Percentiles rank a stretch among this genome's conserved stretches.
Evolutionary conservation across 2,113 vertebrate genomes (phyloP).

Genomic region (Myiopsitta monachus): DNA sequence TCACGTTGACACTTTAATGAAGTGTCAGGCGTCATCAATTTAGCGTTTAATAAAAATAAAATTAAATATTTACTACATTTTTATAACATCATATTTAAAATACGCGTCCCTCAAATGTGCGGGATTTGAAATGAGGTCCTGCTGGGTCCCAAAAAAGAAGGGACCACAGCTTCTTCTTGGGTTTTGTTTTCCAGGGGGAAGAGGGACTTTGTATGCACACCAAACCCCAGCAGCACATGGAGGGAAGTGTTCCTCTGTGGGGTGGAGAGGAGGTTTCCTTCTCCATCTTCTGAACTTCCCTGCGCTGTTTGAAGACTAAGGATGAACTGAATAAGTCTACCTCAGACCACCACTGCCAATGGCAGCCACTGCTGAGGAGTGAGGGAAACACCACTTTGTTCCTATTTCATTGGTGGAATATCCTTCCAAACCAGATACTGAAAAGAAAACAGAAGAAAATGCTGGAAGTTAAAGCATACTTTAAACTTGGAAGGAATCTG

Average conservation of each 20-base stretch:
- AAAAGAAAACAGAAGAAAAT: background rate
- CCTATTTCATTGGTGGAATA: background rate
- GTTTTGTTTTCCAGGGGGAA: background rate
- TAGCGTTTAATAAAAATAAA: constrained; percentile 80
- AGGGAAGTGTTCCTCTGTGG: background rate
- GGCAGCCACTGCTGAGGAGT: background rate
- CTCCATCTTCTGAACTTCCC: background rate
- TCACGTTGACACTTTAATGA: constrained; percentile 81
- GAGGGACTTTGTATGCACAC: background rate
- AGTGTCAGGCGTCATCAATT: constrained; percentile 81
- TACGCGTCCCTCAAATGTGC: constrained; percentile 2
- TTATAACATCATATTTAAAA: constrained; percentile 61
- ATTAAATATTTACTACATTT: constrained; percentile 79
- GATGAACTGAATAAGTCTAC: background rate
- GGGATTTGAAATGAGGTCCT: constrained; percentile 6
- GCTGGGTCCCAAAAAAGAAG: background rate
- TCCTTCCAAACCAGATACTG: background rate
- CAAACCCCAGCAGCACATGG: background rate
- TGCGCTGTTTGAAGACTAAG: background rate
- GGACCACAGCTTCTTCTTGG: background rate
- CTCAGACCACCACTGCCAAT: background rate
- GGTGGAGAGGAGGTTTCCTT: background rate
- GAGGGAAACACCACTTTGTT: background rate
- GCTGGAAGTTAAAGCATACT: background rate
- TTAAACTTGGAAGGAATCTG: background rate